Base-by-base conservation (phyloP, 2,888 invertebrate species). In the Mystacides longicornis region DNA sequence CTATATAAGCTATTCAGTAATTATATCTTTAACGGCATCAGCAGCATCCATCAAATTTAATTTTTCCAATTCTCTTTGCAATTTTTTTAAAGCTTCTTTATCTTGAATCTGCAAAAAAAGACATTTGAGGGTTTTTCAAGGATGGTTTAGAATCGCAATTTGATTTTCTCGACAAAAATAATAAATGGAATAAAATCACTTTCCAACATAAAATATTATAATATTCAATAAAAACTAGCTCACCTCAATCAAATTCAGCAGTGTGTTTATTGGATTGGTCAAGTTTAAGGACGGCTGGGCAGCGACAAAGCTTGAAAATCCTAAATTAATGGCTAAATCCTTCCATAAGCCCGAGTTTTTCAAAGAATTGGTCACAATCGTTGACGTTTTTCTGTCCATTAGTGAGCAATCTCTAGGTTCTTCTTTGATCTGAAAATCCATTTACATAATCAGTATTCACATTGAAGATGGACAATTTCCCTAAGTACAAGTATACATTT, bases 191-290 rank as follows among this genome's bases (percentile, higher is more conserved):
- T n/a, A n/a, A n/a, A n/a, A n/a, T n/a, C n/a, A n/a, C n/a, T n/a
- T n/a, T n/a, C n/a, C n/a, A n/a, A n/a, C n/a, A n/a, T n/a, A n/a
- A n/a, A n/a, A n/a, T n/a, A n/a, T n/a, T n/a, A n/a, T n/a, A n/a
- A 4, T 19, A 2, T 16, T 16, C 9, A 16, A 33, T 9, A 27
- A 27, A 27, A 27, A 27, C n/a, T 22, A 22, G 33, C 16, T 49
- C 33, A 58, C 60, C 49, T 60, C 60, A 3, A 60, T 50, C 11
- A 48, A 47, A 50, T 58, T 52, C 4, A 58, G 23, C 11, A 60
- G 37, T 18, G 55, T 54, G n/a, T 45, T 43, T 43, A 50, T 54
- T n/a, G 60, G 58, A 46, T 57, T 60, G 22, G 47, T 48, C 14
- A 46, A 52, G 5, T 52, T 23, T 3, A 23, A 48, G 14, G 56